phyloP scores from a whole-genome alignment of 2,113 vertebrate species.

The Nyctereutes procyonoides region DNA sequence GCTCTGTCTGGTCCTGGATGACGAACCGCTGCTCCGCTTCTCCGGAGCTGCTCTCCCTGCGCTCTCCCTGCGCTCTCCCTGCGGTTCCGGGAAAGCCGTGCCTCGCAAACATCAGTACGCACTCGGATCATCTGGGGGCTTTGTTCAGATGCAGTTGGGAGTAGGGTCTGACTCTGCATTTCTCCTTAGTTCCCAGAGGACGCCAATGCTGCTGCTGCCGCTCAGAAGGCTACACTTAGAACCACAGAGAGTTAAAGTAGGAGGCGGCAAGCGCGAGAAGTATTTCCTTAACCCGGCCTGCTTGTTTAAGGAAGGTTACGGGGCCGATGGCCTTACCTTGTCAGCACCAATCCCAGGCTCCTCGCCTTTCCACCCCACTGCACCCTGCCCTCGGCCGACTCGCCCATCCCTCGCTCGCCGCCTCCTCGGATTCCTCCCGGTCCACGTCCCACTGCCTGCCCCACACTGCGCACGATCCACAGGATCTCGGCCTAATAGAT shows the following conservation, averaged over 20 bases:
- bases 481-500: not conserved
- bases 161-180: not conserved
- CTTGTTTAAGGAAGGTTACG: not conserved
- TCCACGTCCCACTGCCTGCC: not conserved
- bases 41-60: not conserved
- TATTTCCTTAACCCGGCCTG: not conserved
- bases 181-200: not conserved
- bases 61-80: too few relatives aligned
- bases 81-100: not conserved
- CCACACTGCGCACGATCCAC: not conserved
- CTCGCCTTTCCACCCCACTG: too few relatives aligned
- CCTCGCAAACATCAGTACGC: not conserved
- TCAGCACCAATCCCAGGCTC: not conserved
- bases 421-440: too few relatives aligned
- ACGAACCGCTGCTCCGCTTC: accelerated
- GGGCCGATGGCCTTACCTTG: not conserved
- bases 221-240: not conserved
- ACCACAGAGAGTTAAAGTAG: not conserved
- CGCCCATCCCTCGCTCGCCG: too few relatives aligned
- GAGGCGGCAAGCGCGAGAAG: not conserved
- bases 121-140: not conserved
- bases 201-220: not conserved
- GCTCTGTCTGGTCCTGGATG: accelerated
- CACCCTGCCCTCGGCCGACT: too few relatives aligned
- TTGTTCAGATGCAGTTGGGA: not conserved